phyloP scores from a whole-genome alignment of 2,113 vertebrate genomes.

The Xenus cinereus region DNA sequence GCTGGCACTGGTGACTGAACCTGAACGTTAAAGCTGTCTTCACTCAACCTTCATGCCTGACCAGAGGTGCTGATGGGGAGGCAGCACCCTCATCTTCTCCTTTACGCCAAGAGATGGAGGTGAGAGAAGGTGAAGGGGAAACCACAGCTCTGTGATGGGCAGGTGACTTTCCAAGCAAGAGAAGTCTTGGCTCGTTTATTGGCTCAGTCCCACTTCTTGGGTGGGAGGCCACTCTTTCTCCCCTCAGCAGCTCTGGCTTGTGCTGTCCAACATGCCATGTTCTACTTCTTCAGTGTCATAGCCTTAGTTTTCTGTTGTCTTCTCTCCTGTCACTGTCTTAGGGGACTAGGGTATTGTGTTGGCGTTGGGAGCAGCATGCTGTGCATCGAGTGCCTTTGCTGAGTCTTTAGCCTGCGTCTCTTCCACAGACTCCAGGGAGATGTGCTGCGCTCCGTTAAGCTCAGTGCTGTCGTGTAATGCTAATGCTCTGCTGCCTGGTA shows the following conservation, averaged over 20 bases:
- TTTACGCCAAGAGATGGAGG: fast-evolving
- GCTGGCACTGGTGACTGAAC: neutral
- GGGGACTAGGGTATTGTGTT: neutral
- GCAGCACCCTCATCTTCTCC: neutral
- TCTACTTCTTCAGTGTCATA: neutral
- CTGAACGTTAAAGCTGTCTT: neutral
- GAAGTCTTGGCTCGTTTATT: neutral
- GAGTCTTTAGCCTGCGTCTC: neutral
- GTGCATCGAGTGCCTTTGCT: neutral
- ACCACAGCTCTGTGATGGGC: neutral
- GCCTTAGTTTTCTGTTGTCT: neutral
- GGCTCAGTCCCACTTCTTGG: neutral
- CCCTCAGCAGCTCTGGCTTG: neutral
- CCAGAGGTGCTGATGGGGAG: neutral
- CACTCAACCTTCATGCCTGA: neutral
- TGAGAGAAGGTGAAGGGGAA: neutral
- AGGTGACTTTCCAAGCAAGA: neutral
- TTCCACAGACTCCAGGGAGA: neutral
- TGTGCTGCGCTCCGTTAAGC: neutral
- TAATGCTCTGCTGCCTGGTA: neutral
- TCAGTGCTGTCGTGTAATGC: neutral
- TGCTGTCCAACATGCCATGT: neutral
- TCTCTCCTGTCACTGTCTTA: neutral
- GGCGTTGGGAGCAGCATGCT: neutral
- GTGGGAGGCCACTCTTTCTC: neutral